phyloP scores from a whole-genome alignment of 1,140 invertebrate species.

The Harpegnathos saltator region DNA sequence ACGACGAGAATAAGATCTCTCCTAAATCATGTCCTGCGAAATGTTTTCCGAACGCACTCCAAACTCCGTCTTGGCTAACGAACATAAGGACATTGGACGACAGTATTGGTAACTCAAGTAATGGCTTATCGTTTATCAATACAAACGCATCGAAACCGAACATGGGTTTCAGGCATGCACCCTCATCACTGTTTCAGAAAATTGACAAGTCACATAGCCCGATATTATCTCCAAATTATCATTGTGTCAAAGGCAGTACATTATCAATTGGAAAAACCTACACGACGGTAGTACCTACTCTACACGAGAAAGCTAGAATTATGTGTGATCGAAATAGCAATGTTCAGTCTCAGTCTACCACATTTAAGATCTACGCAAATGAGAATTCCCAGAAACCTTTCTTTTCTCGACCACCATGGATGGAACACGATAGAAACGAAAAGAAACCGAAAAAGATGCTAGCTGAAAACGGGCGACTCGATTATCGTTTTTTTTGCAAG shows the following conservation, averaged over 20 bases:
- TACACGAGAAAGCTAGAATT: conserved; percentile 78
- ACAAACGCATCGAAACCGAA: conserved; percentile 11
- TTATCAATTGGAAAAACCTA: conserved; percentile 23
- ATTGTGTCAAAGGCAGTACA: conserved; percentile 69
- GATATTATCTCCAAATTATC: conserved; percentile 61
- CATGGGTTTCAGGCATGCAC: conserved; percentile 80
- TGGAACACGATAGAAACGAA: conserved; percentile 64
- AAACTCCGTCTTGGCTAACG: background rate
- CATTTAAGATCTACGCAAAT: conserved; percentile 19
- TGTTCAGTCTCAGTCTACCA: background rate
- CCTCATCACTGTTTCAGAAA: conserved; percentile 82
- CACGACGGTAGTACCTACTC: too few relatives aligned
- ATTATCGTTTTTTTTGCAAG: conserved; percentile 78
- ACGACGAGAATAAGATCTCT: conserved; percentile 32
- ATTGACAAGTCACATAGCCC: conserved; percentile 75
- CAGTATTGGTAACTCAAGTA: background rate
- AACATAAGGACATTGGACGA: background rate
- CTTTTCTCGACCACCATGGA: conserved; percentile 66
- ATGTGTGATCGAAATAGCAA: conserved; percentile 79
- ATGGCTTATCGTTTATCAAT: conserved; percentile 5
- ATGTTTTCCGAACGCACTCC: background rate
- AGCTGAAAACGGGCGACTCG: conserved; percentile 72
- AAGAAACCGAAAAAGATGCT: conserved; percentile 38
- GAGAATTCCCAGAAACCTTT: conserved; percentile 49
- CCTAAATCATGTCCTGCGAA: conserved; percentile 21